Evolutionary conservation across 2,797 vertebrate species (phyloP), one percentile per base, ranked within the genome.

Genomic region (Picus viridis): DNA sequence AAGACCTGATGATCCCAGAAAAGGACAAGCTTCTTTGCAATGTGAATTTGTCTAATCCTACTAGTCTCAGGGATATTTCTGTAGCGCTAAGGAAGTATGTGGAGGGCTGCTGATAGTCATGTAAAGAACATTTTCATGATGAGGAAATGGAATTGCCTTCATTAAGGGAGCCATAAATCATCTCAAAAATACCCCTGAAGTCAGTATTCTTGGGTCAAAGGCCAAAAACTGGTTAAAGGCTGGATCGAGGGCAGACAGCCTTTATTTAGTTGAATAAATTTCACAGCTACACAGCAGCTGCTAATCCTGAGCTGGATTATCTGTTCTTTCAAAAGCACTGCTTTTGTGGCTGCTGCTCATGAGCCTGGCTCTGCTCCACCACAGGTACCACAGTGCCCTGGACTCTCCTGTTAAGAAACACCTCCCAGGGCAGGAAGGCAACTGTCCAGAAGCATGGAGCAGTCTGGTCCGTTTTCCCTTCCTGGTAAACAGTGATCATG

Each of bases 221-320:
- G 72, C 88, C 62, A 72, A 72, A 75, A 89, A 41, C 41, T 27
- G 9, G 57, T 83, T 65, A 62, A 71, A 83, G 87, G 43, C 69
- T 73, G 69, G 67, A 78, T 57, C 83, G 72, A 89, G 78, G 67
- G 49, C 86, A 78, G 67, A 17, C 39, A 43, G 85, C 63, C 64
- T 80, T 87, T 85, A n/a, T 71, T 54, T 53, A 88, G 78, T 73
- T 91, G 83, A 87, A 70, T 63, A 88, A 91, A 95, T 82, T 88
- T 74, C 61, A 34, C 36, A 24, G 67, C 77, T 74, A 39, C 39
- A 22, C 10, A 43, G 84, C 24, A 30, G 71, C 34, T 77, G 43
- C 56, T 96, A 93, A 96, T 94, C 92, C 81, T 90, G 83, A 86
- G 89, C 87, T 77, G 89, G 80, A 88, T 93, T 72, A 74, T 65